A percentile compares a stretch with the other conserved stretches of the same genome.
Conservation (phyloP, 37 sponge, comb jelly and placozoan species). For the Cladorhizidae sp. region DNA sequence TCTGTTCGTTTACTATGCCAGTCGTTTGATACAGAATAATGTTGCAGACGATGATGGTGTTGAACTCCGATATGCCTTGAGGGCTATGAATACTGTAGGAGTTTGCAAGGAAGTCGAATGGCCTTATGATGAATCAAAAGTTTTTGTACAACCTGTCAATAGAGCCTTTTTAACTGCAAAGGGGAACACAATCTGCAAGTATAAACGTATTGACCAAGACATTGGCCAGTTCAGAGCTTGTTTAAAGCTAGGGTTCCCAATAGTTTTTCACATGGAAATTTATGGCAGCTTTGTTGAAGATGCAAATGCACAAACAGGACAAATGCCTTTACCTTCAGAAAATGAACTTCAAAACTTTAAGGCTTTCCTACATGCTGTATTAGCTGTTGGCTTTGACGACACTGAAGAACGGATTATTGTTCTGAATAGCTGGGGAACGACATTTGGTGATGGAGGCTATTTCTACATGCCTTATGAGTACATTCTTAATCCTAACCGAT, state of each 20-base stretch:
- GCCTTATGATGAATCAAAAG: background rate
- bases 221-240: constrained; percentile 8
- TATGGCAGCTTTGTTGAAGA: background rate
- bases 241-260: background rate
- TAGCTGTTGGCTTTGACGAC: constrained; percentile 23
- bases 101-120: constrained; percentile 18
- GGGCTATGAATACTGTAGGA: constrained; percentile 3
- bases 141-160: background rate
- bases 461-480: too few relatives aligned
- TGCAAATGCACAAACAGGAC: background rate
- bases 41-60: background rate
- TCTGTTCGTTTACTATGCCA: constrained; percentile 15
- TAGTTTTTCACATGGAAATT: background rate
- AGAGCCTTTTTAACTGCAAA: background rate
- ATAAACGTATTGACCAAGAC: constrained; percentile 1
- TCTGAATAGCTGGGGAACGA: constrained; percentile 16
- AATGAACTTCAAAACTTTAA: background rate
- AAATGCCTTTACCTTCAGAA: constrained; percentile 3
- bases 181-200: constrained; percentile 11
- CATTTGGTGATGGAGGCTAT: constrained; percentile 5
- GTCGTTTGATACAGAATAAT: background rate
- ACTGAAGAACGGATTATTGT: background rate
- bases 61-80: constrained; percentile 3
- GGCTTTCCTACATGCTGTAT: constrained; percentile 10
- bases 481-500: background rate